Evolutionary conservation across 2,797 vertebrate genomes (phyloP), one percentile per base, ranked within the genome.

Genomic region (Pogonophryne albipinna): DNA sequence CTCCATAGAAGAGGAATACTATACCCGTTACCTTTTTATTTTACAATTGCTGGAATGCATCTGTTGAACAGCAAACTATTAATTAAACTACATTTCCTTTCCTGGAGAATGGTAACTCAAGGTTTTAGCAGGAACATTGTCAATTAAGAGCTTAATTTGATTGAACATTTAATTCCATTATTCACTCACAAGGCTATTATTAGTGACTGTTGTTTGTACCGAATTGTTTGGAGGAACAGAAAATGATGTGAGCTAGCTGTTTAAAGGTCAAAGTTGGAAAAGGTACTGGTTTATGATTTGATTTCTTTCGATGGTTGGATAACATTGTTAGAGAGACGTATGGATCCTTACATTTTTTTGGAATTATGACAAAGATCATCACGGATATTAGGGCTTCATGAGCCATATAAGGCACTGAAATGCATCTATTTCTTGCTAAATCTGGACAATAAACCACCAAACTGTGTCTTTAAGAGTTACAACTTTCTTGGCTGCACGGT

Each of bases 81-180:
- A 34, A 45, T 65, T 71, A 1, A 23, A 15, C 8, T n/a, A 5
- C 10, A 41, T 38, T 69, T 66, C 20, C 10, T 57, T 34, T 7
- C 20, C 34, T 7, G 9, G 11, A 17, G 0, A 46, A 38, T 4
- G 47, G 8, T 51, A 31, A 66, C 23, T 69, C 10, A 58, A 1
- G 44, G 56, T 34, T 38, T 23, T 15, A 14, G 12, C 3, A 3
- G 10, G 20, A 56, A 27, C 47, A 42, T 38, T 20, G 42, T 62
- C 27, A 51, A 31, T 75, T 56, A 44, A 71, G 8, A 34, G 17
- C 42, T 19, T 49, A 64, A 76, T 51, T 69, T 6, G 3, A 58
- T 78, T 69, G 19, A 23, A 52, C 8, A n/a, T 50, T 71, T 63
- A 0, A 83, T 55, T 64, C 10, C 10, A 82, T 85, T 79, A 83